A percentile compares a stretch with the other conserved stretches of the same genome.
Evolutionary conservation across 1,140 invertebrate species (phyloP).

Genomic region (Coenobita brevimanus): DNA sequence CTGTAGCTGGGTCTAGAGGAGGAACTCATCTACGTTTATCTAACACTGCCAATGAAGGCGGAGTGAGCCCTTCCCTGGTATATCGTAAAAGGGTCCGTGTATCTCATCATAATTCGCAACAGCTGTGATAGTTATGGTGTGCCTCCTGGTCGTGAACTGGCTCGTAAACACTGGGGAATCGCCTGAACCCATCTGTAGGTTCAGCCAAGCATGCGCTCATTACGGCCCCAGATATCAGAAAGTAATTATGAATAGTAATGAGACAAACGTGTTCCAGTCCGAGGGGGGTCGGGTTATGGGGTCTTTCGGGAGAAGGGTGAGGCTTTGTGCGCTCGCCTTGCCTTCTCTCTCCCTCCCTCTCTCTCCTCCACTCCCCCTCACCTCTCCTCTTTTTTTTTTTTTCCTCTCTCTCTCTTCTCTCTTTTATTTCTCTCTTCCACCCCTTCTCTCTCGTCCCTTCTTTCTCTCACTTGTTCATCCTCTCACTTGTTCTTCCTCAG

Average conservation of each 20-base stretch:
- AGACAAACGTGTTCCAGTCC: conserved; percentile 63
- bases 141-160: conserved; percentile 24
- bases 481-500: no score
- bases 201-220: conserved; percentile 62
- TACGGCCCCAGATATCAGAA: conserved; percentile 62
- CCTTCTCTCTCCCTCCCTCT: neutral
- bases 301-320: conserved; percentile 16
- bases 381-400: no score
- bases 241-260: conserved; percentile 67
- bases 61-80: no score
- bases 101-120: conserved; percentile 57
- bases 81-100: conserved; percentile 1
- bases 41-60: no score
- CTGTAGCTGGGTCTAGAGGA: no score
- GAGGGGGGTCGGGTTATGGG: conserved; percentile 59
- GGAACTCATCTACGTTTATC: no score
- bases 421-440: no score
- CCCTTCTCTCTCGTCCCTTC: no score
- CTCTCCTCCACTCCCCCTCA: neutral
- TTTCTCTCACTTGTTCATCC: no score
- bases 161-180: conserved; percentile 52
- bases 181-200: conserved; percentile 44
- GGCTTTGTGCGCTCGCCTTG: neutral
- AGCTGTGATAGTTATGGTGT: conserved; percentile 47
- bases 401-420: no score